Conservation (phyloP, 2,888 invertebrate species). For the Eupithecia subumbrata region DNA sequence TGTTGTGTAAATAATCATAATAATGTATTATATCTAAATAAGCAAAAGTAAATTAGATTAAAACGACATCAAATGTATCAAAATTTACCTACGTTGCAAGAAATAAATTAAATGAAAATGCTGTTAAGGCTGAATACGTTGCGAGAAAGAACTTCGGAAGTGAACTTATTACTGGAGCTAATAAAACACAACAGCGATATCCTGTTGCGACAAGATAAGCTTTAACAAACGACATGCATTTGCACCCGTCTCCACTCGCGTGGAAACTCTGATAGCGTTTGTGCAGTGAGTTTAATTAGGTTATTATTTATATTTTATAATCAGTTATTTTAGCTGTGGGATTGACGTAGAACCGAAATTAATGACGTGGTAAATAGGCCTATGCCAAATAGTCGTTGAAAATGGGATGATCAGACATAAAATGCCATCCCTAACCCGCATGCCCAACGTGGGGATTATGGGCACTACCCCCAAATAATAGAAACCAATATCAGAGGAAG, state of each 20-base stretch:
- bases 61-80: too few relatives aligned
- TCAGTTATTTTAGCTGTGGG: neutral
- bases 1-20: too few relatives aligned
- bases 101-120: too few relatives aligned
- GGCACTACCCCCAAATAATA: neutral
- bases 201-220: neutral
- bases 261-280: conserved; percentile 21
- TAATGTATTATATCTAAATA: too few relatives aligned
- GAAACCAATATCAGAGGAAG: neutral
- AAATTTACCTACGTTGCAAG: too few relatives aligned
- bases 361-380: neutral
- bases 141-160: neutral
- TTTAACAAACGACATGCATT: conserved; percentile 6
- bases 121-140: too few relatives aligned
- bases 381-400: neutral
- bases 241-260: conserved; percentile 19
- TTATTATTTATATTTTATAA: neutral
- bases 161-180: neutral
- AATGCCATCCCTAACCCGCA: neutral
- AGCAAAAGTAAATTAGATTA: too few relatives aligned
- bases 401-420: neutral
- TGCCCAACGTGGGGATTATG: neutral
- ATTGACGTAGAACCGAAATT: neutral
- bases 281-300: neutral
- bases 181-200: neutral